Evolutionary conservation across 2,113 vertebrate species (phyloP).

Genomic region (Pyrgilauda ruficollis): DNA sequence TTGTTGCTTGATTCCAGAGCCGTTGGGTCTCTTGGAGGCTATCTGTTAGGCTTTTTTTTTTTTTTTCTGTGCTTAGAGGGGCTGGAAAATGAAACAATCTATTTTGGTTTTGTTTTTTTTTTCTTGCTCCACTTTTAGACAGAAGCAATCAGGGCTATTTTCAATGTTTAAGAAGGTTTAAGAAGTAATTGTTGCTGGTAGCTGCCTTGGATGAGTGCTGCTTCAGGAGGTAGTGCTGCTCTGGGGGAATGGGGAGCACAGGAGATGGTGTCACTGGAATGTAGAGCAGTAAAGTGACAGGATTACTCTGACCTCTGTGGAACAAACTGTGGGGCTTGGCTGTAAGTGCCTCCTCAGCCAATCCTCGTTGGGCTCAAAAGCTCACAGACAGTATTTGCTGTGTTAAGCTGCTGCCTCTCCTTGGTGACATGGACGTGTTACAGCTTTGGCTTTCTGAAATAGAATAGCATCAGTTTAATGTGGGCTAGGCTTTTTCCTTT

Average conservation of each 20-base stretch:
- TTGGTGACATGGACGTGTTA: background rate
- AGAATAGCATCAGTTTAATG: background rate
- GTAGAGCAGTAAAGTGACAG: background rate
- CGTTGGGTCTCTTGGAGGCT: background rate
- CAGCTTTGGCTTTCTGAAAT: background rate
- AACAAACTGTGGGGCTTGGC: background rate
- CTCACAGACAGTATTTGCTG: background rate
- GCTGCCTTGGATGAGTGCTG: background rate
- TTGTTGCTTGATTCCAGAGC: background rate
- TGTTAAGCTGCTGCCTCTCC: background rate
- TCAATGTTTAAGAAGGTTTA: background rate
- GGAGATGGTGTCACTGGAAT: background rate
- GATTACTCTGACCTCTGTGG: background rate
- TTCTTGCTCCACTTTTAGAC: background rate
- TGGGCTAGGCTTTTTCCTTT: background rate
- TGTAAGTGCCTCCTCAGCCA: background rate
- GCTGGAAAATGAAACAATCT: background rate
- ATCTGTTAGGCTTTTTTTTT: background rate
- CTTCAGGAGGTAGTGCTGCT: background rate
- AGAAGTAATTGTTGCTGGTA: background rate
- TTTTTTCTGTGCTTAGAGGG: background rate
- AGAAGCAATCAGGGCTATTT: background rate
- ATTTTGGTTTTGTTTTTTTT: no score
- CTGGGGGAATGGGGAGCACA: background rate
- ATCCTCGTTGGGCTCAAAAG: background rate